Conservation (phyloP, 2,113 vertebrate species). For the Mobula birostris region DNA sequence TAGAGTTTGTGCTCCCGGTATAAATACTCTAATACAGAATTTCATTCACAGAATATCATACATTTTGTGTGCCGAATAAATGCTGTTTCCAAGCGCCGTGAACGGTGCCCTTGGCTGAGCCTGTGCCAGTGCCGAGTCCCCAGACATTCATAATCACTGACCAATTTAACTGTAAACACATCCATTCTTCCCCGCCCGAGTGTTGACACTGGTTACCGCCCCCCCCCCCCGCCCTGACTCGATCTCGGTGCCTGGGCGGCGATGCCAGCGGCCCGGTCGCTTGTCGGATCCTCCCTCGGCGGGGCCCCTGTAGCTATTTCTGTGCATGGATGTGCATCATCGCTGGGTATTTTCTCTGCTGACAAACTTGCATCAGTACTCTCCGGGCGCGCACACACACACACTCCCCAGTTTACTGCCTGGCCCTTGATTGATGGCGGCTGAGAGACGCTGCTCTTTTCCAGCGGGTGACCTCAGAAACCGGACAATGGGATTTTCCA, state of each 20-base stretch:
- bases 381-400: constrained; percentile 61
- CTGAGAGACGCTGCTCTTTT: constrained; percentile 59
- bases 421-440: constrained; percentile 85
- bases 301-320: constrained; percentile 93
- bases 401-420: constrained; percentile 70
- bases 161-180: neutral
- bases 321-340: constrained; percentile 99
- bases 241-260: neutral
- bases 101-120: neutral
- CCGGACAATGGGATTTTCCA: constrained; percentile 73
- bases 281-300: constrained; percentile 80
- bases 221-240: too few relatives aligned
- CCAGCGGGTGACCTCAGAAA: constrained; percentile 64
- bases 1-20: neutral
- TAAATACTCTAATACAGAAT: neutral
- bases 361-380: constrained; percentile 96
- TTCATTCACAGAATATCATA: neutral
- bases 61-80: neutral
- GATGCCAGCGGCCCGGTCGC: constrained; percentile 57
- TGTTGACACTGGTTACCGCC: neutral
- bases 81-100: neutral
- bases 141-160: neutral
- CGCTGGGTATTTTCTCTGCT: constrained; percentile 99
- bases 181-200: neutral
- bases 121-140: neutral